Evolutionary conservation across 2,113 vertebrate species (phyloP).

Genomic region (Larimichthys crocea): DNA sequence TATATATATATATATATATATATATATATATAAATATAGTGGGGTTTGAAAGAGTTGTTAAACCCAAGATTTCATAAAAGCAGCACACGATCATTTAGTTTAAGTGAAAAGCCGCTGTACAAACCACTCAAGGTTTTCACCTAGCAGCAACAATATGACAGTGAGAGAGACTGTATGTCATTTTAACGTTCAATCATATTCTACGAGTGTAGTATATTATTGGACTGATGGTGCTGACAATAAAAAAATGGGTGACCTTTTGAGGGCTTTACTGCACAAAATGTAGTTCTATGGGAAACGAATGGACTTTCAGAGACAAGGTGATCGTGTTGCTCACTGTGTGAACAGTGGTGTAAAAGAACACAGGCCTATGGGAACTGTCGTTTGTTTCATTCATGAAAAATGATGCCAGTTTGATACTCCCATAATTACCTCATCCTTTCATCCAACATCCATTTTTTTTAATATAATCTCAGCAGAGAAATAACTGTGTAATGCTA

Average conservation of each 20-base stretch:
- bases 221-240: background rate
- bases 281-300: background rate
- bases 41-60: background rate
- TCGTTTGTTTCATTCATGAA: background rate
- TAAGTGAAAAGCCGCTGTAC: background rate
- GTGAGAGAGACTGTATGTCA: background rate
- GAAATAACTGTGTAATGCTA: too few species aligned
- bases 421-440: background rate
- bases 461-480: background rate
- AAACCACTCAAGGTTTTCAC: background rate
- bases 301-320: background rate
- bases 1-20: background rate
- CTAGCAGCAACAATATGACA: background rate
- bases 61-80: background rate
- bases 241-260: constrained; percentile 13
- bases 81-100: background rate
- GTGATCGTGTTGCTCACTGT: background rate
- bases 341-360: background rate
- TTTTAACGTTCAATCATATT: background rate
- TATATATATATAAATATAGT: too few species aligned
- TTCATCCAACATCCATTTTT: background rate
- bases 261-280: background rate
- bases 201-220: background rate
- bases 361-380: background rate
- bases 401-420: constrained; percentile 19